Percentiles rank a stretch among this genome's conserved stretches.
phyloP scores from a whole-genome alignment of 2,888 invertebrate genomes.

The Orthonychiurus folsomi region DNA sequence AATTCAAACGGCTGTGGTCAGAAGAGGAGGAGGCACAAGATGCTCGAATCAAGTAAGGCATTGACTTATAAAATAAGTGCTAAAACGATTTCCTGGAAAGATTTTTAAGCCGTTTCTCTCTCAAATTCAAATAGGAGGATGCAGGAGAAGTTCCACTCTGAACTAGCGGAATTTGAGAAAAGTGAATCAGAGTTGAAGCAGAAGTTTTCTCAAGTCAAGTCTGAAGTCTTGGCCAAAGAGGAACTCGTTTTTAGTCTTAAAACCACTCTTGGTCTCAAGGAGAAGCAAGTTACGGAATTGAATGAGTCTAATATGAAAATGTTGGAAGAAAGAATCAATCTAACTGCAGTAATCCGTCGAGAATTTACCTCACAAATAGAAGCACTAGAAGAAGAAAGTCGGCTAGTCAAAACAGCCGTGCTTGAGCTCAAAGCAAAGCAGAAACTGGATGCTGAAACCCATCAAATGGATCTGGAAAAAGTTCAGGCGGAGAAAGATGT shows the following conservation, averaged over 20 bases:
- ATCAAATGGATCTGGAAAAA: constrained; percentile 30
- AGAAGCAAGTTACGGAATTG: constrained; percentile 50
- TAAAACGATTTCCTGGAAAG: not conserved
- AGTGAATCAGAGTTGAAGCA: constrained; percentile 58
- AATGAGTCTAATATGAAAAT: constrained; percentile 56
- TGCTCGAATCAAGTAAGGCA: constrained; percentile 46
- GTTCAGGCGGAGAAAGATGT: constrained; percentile 47
- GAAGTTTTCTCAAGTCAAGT: constrained; percentile 59
- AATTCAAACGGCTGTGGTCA: constrained; percentile 48
- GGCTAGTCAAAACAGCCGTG: constrained; percentile 26
- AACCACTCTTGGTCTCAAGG: constrained; percentile 57
- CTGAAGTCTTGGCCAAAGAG: constrained; percentile 57
- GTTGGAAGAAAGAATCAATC: constrained; percentile 50
- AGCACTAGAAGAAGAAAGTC: constrained; percentile 44
- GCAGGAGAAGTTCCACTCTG: constrained; percentile 66
- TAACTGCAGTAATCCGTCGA: constrained; percentile 54
- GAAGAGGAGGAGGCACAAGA: constrained; percentile 57
- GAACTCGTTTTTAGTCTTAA: constrained; percentile 53
- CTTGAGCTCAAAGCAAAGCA: constrained; percentile 37
- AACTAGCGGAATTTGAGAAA: constrained; percentile 57
- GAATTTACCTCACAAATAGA: constrained; percentile 57
- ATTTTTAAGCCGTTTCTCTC: not conserved
- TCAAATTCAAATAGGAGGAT: constrained; percentile 56
- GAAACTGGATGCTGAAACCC: constrained; percentile 34
- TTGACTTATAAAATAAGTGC: too few species aligned